Base-by-base conservation (phyloP, 2,888 invertebrate species). In the Acleris cristana region DNA sequence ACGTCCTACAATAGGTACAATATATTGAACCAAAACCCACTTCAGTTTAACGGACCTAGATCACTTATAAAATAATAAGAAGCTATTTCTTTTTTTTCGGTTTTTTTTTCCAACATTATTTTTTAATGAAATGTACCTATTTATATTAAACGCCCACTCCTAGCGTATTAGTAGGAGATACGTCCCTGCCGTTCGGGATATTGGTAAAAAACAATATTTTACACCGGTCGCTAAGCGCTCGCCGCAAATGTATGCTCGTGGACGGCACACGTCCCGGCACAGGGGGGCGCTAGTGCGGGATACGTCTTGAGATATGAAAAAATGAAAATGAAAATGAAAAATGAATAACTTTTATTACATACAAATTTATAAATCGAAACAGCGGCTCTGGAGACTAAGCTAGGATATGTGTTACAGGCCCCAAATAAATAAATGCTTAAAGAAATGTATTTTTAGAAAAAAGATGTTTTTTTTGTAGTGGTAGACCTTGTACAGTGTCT, bases 141-240 rank as follows among this genome's bases (percentile, higher is more conserved):
- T 8, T 18, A 48, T 18, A 4, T 6, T 8, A 18, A 1, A 16
- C 58, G 3, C 57, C 30, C 53, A 63, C 85, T 81, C 83, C 55
- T 73, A 23, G 74, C 55, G 81, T 85, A 82, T 16, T 51, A 69
- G 75, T 73, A 74, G 76, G 77, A 78, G 79, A 72, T 78, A 76
- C 54, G 44, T 78, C 78, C 76, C 78, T 76, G 77, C 77, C 79
- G 70, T 81, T 81, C 79, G 78, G 77, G 79, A 81, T 86, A 88
- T 88, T 87, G 88, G 86, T 76, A 87, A 87, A 86, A 86, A 88
- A 88, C 84, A 86, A 89, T 89, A 89, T 90, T 89, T 89, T 87
- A 88, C 82, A 78, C 77, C 82, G 83, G 83, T 82, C 87, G 87
- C 88, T 87, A 81, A 86, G 87, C 86, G 83, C 77, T 78, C 74